Evolutionary conservation across 2,888 invertebrate genomes (phyloP), one percentile per base, ranked within the genome.

Genomic region (Caenorhabditis sp.): DNA sequence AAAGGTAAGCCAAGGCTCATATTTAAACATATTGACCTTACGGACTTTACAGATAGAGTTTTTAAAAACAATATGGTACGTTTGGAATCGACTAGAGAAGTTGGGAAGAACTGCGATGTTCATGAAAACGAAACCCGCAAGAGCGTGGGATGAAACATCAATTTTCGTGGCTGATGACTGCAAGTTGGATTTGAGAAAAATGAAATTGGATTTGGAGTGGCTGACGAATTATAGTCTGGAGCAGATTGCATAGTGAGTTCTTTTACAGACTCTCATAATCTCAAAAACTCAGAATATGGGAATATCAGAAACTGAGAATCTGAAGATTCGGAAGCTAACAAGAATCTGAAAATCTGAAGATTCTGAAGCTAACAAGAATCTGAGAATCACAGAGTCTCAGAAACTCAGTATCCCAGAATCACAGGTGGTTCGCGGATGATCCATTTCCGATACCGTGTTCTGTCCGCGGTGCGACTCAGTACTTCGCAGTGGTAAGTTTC

Each of bases 1-100:
- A 1, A 85, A 85, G 74, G 84, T 72, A 26, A 41, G 24, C 47
- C 2, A 16, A n/a, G n/a, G n/a, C n/a, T n/a, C n/a, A n/a, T n/a
- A n/a, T n/a, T 44, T 44, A 5, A 2, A 14, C 0, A 5, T 44
- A 16, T 2, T 44, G 12, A 14, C 5, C 2, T 44, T 1, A 12
- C 16, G 47, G 2, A 49, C 31, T 54, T 47, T 31, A n/a, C 24
- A 79, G 69, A 35, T 80, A 24, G 44, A 54, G 26, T 69, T 75
- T 10, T 44, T 80, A 26, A 69, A 70, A 69, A 61, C 73, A 14
- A 72, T 66, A 6, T 80, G 83, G 80, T 28, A 22, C n/a, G 35
- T 70, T 7, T 83, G 69, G 63, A 51, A 69, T 47, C 61, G 83
- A n/a, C 16, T 69, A 5, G 79, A 83, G 19, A 63, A 74, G 38